A percentile compares a stretch with the other conserved stretches of the same genome.
Evolutionary conservation across 2,888 invertebrate genomes (phyloP).

Genomic region (Drosophila lutescens): DNA sequence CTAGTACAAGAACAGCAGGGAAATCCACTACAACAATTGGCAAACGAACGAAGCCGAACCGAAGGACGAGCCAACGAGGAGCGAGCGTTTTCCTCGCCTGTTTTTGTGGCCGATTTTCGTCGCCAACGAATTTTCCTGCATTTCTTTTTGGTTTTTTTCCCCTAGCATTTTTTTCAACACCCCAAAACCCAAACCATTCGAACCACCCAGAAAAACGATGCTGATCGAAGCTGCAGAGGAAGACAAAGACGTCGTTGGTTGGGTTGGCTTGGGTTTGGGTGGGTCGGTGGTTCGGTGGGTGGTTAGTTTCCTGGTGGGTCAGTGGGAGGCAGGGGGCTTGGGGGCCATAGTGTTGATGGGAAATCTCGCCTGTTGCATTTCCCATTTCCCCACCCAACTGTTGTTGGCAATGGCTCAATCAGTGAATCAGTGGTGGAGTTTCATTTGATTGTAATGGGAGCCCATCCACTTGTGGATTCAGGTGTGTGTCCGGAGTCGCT

Average conservation of each 20-base stretch:
- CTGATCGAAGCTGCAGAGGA: slow-evolving; percentile 68
- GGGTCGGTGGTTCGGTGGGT: not conserved
- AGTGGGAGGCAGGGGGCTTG: not conserved
- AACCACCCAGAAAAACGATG: slow-evolving; percentile 39
- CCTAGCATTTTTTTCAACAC: slow-evolving; percentile 4
- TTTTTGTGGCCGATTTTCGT: slow-evolving; percentile 81
- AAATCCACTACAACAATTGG: slow-evolving; percentile 19
- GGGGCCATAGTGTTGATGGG: slow-evolving; percentile 25
- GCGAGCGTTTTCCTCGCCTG: slow-evolving; percentile 58
- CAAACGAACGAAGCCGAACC: slow-evolving; percentile 27
- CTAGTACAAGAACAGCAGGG: slow-evolving; percentile 42
- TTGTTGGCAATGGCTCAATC: slow-evolving; percentile 71
- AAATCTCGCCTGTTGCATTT: slow-evolving; percentile 46
- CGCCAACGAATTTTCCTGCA: slow-evolving; percentile 62
- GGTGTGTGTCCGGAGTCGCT: slow-evolving; percentile 4
- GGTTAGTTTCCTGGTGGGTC: not conserved
- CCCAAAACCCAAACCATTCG: not conserved
- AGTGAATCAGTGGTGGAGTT: slow-evolving; percentile 69
- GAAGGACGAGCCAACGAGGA: slow-evolving; percentile 71
- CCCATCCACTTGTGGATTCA: slow-evolving; percentile 71
- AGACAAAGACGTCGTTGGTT: slow-evolving; percentile 44
- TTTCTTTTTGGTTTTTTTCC: slow-evolving; percentile 40
- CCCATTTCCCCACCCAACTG: slow-evolving; percentile 29
- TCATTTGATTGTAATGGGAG: slow-evolving; percentile 75
- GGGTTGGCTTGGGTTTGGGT: slow-evolving; percentile 25